These are phyloP conservation scores for Agrochola litura DNA, from an alignment of 2,888 invertebrate genomes.

Conservation along the genomic window DNA sequence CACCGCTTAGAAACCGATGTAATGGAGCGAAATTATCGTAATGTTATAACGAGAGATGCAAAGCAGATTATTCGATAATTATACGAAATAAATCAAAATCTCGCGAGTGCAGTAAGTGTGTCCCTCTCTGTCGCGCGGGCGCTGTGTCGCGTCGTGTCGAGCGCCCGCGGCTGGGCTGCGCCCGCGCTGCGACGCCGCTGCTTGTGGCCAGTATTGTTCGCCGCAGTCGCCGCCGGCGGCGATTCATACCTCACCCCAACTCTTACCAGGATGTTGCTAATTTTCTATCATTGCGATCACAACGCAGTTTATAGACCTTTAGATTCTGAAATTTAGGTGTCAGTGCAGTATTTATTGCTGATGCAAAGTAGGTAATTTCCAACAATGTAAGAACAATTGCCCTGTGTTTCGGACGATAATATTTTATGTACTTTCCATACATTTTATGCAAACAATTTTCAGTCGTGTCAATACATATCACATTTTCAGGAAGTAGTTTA, in stretches of 20 bases:
- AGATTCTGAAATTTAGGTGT: constrained; percentile 88
- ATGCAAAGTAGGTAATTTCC: constrained; percentile 63
- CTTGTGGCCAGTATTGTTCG: constrained; percentile 80
- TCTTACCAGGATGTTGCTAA: constrained; percentile 89
- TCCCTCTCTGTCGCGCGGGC: constrained; percentile 73
- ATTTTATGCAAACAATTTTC: constrained; percentile 7
- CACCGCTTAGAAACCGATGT: constrained; percentile 88
- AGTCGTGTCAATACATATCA: neutral
- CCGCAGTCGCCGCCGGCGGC: constrained; percentile 81
- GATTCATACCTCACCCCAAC: constrained; percentile 87
- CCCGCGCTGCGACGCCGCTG: constrained; percentile 77
- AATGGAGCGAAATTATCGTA: constrained; percentile 90
- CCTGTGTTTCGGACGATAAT: constrained; percentile 18
- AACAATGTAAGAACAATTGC: constrained; percentile 54
- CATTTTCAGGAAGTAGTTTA: neutral
- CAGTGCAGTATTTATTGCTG: constrained; percentile 87
- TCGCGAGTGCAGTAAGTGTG: constrained; percentile 77
- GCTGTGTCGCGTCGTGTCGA: constrained; percentile 66
- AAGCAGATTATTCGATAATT: constrained; percentile 90
- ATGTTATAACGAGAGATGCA: constrained; percentile 90
- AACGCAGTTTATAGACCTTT: constrained; percentile 86
- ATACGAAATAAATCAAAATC: constrained; percentile 89
- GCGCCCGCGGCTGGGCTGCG: constrained; percentile 77
- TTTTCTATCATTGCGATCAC: constrained; percentile 89
- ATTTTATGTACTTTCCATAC: constrained; percentile 21